Evolutionary conservation across 1,140 invertebrate species (phyloP).

Genomic region (Temnothorax nylanderi): DNA sequence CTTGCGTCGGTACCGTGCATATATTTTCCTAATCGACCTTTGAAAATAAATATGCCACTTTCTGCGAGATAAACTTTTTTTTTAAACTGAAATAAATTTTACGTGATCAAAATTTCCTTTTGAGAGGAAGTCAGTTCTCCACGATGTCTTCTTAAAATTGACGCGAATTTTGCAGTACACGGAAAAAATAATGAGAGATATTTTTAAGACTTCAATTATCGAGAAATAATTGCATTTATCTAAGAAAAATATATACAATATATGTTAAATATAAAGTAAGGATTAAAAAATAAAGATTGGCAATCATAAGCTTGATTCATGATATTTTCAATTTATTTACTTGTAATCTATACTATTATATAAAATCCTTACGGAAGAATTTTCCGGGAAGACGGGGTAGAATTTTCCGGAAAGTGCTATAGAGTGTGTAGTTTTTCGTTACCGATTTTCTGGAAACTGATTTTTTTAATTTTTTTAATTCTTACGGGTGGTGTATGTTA

Average conservation of each 20-base stretch:
- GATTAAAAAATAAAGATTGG: no score
- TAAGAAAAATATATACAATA: not conserved
- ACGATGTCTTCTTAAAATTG: not conserved
- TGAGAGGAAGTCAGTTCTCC: not conserved
- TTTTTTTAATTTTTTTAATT: no score
- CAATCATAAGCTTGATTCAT: not conserved
- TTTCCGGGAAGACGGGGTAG: no score
- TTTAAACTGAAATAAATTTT: slow-evolving; percentile 16
- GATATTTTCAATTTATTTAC: no score
- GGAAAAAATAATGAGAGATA: not conserved
- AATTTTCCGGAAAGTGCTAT: no score
- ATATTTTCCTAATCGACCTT: slow-evolving; percentile 42
- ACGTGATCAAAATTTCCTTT: not conserved
- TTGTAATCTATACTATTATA: no score
- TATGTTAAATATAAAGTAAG: not conserved
- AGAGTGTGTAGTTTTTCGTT: no score
- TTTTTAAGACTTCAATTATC: not conserved
- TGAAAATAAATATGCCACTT: slow-evolving; percentile 2
- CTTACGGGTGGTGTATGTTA: no score
- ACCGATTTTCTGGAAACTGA: no score
- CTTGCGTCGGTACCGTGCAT: not conserved
- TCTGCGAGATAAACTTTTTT: not conserved
- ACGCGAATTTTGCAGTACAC: not conserved
- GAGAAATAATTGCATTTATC: not conserved
- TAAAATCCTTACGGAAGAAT: no score